Conservation (phyloP, 1,140 invertebrate species). For the Bacillus rossius region DNA sequence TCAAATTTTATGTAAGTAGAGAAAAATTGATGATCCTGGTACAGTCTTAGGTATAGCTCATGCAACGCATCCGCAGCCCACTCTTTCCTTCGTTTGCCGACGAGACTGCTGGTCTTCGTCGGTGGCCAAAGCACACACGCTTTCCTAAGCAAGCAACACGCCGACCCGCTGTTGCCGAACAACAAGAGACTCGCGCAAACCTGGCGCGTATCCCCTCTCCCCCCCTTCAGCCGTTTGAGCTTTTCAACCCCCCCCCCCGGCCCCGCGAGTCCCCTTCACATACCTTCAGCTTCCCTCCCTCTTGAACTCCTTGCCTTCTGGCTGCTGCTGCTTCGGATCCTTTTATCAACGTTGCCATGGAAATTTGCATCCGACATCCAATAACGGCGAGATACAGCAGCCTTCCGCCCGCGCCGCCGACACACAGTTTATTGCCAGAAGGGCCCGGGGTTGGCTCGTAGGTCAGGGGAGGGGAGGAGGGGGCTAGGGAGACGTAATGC, state of each 20-base stretch:
- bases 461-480: background rate
- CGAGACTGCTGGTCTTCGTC: too few species aligned
- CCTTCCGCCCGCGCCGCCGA: slow-evolving; percentile 1
- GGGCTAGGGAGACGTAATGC: background rate
- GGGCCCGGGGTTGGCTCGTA: background rate
- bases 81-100: too few species aligned
- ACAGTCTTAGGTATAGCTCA: too few species aligned
- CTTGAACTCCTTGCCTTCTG: slow-evolving; percentile 21
- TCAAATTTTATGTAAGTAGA: too few species aligned
- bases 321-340: slow-evolving; percentile 12
- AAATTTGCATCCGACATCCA: slow-evolving; percentile 45
- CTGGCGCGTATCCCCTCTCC: background rate
- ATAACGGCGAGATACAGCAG: slow-evolving; percentile 2
- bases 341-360: slow-evolving; percentile 42
- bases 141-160: too few species aligned
- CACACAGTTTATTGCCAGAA: slow-evolving; percentile 3
- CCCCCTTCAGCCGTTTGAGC: background rate
- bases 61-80: too few species aligned
- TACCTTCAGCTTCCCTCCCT: slow-evolving; percentile 6
- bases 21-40: too few species aligned
- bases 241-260: background rate
- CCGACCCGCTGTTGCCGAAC: background rate
- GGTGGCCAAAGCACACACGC: too few species aligned
- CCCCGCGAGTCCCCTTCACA: too few species aligned
- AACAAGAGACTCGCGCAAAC: background rate